phyloP scores from a whole-genome alignment of 1,140 invertebrate species.

The Aphaenogaster ashmeadi region DNA sequence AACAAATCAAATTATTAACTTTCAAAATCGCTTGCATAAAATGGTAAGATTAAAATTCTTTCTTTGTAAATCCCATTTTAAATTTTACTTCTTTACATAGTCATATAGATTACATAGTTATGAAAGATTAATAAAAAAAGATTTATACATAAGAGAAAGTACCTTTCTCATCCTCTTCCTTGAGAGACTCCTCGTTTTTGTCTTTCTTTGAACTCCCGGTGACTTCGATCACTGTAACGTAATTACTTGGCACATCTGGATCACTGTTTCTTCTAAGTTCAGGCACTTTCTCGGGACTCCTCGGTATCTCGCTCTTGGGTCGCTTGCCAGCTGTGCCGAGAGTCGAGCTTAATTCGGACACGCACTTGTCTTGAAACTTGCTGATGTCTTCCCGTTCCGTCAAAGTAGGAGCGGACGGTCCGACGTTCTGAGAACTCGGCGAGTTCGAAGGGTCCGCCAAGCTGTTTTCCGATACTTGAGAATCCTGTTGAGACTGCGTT shows the following conservation, averaged over 20 bases:
- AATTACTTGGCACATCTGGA: conserved; percentile 90
- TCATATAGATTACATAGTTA: not conserved
- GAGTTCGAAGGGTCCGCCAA: conserved; percentile 67
- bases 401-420: conserved; percentile 71
- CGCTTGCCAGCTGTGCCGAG: conserved; percentile 80
- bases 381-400: conserved; percentile 84
- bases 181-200: conserved; percentile 82
- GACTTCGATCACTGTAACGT: conserved; percentile 96
- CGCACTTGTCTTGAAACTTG: conserved; percentile 85
- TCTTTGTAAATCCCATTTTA: not conserved
- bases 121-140: not conserved
- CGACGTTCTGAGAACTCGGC: conserved; percentile 67
- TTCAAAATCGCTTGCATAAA: not conserved
- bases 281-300: conserved; percentile 84
- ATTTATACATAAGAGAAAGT: conserved; percentile 13
- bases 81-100: not conserved
- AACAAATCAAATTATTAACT: not conserved
- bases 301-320: conserved; percentile 86
- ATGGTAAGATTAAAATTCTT: not conserved
- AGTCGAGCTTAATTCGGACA: conserved; percentile 85
- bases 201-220: conserved; percentile 88
- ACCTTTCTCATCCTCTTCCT: conserved; percentile 85
- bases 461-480: conserved; percentile 72
- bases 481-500: conserved; percentile 73
- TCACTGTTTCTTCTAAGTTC: conserved; percentile 85